phyloP scores from a whole-genome alignment of 2,113 vertebrate genomes.

The Rafetus swinhoei region DNA sequence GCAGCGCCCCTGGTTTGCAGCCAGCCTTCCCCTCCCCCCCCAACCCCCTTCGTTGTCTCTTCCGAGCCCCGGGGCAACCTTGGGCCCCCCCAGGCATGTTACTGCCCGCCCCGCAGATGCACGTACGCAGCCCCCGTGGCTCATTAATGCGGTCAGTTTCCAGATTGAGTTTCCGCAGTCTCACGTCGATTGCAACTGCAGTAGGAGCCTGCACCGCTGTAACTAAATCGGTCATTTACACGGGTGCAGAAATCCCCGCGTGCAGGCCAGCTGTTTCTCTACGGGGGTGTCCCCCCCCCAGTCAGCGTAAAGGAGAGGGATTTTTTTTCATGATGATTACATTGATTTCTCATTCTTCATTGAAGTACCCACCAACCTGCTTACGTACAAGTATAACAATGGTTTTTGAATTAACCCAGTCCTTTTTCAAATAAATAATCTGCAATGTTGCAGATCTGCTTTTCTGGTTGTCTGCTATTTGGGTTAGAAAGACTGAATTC shows the following conservation, averaged over 20 bases:
- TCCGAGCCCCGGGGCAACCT: no score
- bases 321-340: neutral
- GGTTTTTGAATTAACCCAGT: neutral
- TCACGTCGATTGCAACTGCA: neutral
- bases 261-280: neutral
- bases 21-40: fast-evolving
- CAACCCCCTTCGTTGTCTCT: no score
- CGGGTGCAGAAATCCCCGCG: neutral
- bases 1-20: no score
- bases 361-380: neutral
- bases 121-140: neutral
- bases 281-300: neutral
- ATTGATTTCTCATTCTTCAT: neutral
- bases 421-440: neutral
- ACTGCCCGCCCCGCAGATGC: neutral
- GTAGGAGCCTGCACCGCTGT: neutral
- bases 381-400: neutral
- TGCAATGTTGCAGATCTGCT: fast-evolving
- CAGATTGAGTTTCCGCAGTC: no score
- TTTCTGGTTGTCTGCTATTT: fast-evolving
- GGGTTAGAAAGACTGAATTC: fast-evolving
- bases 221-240: neutral
- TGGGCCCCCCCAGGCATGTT: neutral
- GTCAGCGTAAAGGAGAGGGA: neutral
- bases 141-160: no score